Base-by-base conservation (phyloP, 2,113 vertebrate genomes). In the Argyrosomus japonicus region DNA sequence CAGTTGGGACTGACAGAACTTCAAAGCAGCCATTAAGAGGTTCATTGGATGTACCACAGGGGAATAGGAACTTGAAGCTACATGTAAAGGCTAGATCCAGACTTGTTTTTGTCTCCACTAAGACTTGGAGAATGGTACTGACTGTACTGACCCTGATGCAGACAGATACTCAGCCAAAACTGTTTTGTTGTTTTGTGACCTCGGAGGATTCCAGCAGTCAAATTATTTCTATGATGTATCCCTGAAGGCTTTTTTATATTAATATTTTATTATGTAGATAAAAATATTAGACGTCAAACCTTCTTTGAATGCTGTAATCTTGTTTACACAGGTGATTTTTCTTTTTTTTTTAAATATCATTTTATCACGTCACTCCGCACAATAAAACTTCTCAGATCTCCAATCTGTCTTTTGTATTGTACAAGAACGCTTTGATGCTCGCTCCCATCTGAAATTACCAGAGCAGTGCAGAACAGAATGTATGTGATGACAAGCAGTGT, bases 11-110 rank as follows among this genome's bases (percentile, higher is more conserved):
- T 50, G 73, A 84, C 53, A 27, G 61, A 53, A 84, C 82, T 79
- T 89, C 75, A 88, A 91, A 87, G 23, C 51, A 36, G 5, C 50
- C 56, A 56, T 56, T 75, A 74, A 53, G 43, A n/a, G 83, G 77
- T 74, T 88, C 64, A 74, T 3, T 64, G 60, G 80, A 62, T 29
- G 63, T 62, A 51, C 54, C 65, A 69, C 71, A 51, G 47, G 54
- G 25, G 47, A 72, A 25, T 4, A 19, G 23, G 43, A 60, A 76
- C 45, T 47, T 62, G 36, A 47, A 54, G 54, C 68, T 67, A 14
- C 4, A 27, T 14, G 72, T 72, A 29, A 21, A 81, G 69, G 27
- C 67, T 15, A 15, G 15, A 57, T 74, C 18, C 47, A 72, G 81
- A 58, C 78, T 68, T 58, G 85, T 71, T 71, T 81, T 86, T 64